Conservation (phyloP, 2,113 vertebrate species). For the Dasyprocta punctata region DNA sequence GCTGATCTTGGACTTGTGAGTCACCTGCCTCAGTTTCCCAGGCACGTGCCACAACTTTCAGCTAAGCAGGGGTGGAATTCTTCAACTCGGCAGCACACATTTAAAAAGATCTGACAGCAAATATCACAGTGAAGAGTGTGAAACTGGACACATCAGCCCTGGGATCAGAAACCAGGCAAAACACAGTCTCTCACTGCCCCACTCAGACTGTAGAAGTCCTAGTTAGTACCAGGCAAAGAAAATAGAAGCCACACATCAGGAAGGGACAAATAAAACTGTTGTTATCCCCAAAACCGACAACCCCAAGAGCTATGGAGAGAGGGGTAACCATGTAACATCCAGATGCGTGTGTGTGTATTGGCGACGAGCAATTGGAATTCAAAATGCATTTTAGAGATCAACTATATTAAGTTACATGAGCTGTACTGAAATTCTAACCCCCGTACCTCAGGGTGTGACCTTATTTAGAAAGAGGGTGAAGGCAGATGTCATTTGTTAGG, state of each 20-base stretch:
- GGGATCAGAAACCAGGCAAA: background rate
- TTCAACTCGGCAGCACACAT: background rate
- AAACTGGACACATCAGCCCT: background rate
- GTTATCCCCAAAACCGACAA: too few relatives aligned
- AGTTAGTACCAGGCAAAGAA: background rate
- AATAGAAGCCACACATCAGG: background rate
- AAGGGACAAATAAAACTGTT: background rate
- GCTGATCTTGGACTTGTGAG: background rate
- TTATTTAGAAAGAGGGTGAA: background rate
- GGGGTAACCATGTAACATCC: background rate
- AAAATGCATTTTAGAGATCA: background rate
- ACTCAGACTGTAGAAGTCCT: background rate
- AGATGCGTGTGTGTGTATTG: background rate
- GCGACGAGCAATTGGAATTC: background rate
- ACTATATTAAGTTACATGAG: background rate
- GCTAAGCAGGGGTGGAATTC: background rate
- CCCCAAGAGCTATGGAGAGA: background rate
- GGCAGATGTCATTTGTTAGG: background rate
- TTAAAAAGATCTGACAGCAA: background rate
- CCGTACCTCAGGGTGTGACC: background rate
- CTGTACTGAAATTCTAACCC: background rate
- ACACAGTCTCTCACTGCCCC: background rate
- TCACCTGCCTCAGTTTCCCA: background rate
- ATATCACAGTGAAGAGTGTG: background rate
- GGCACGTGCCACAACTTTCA: background rate